A percentile compares a stretch with the other conserved stretches of the same genome.
Conservation (phyloP, 2,888 invertebrate genomes). For the Gibbula magus region DNA sequence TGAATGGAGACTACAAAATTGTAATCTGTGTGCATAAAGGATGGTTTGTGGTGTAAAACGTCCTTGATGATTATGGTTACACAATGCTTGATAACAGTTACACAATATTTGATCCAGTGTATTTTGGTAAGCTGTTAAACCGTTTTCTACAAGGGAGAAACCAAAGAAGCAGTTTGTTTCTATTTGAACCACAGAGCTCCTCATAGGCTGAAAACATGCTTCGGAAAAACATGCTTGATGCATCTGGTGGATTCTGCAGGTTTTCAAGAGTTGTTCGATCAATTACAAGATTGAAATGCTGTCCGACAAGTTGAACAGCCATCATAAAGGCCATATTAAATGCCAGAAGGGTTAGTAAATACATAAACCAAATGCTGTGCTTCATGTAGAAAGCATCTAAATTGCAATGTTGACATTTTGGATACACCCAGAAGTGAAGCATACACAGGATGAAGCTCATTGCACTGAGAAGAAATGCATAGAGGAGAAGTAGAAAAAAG, state of each 20-base stretch:
- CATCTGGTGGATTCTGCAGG: slow-evolving; percentile 10
- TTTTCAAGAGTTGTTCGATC: slow-evolving; percentile 26
- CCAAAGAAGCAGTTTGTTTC: background rate
- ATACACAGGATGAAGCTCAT: slow-evolving; percentile 57
- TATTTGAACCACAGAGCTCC: background rate
- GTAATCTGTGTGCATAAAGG: too few relatives aligned
- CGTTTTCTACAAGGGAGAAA: background rate
- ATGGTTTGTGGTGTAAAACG: too few relatives aligned
- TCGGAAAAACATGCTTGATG: background rate
- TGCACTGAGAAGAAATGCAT: slow-evolving; percentile 76
- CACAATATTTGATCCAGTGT: too few relatives aligned
- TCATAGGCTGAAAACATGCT: background rate
- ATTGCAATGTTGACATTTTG: slow-evolving; percentile 67
- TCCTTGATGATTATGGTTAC: too few relatives aligned
- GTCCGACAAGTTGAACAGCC: slow-evolving; percentile 49
- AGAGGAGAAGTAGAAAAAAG: slow-evolving; percentile 79
- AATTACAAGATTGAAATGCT: slow-evolving; percentile 59
- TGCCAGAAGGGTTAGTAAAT: slow-evolving; percentile 51
- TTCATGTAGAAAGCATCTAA: slow-evolving; percentile 61
- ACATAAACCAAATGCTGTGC: slow-evolving; percentile 65
- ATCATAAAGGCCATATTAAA: slow-evolving; percentile 54
- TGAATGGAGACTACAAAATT: too few relatives aligned
- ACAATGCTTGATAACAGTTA: too few relatives aligned
- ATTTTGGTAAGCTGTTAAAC: too few relatives aligned
- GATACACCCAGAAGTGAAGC: slow-evolving; percentile 67